Percentiles rank a stretch among this genome's conserved stretches.
Conservation (phyloP, 2,888 invertebrate genomes). For the Lumbricus terrestris region DNA sequence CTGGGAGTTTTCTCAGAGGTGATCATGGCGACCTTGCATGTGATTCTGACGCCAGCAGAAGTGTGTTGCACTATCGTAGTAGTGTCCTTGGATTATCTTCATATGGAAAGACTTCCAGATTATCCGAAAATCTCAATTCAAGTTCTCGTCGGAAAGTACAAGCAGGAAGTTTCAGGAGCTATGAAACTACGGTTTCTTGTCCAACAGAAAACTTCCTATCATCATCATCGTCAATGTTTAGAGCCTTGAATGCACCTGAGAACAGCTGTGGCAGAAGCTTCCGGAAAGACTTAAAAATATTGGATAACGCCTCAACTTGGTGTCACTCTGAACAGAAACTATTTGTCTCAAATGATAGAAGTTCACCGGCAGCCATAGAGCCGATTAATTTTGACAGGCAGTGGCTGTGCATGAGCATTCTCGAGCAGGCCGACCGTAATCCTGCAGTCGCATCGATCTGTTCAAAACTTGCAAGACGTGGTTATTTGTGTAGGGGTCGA, state of each 20-base stretch:
- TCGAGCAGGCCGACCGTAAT: background rate
- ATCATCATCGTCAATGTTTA: background rate
- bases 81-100: background rate
- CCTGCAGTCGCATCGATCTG: background rate
- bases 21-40: background rate
- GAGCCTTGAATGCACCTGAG: background rate
- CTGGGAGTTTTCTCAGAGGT: background rate
- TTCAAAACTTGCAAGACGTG: background rate
- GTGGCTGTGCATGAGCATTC: background rate
- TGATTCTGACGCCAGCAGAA: background rate
- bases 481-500: background rate
- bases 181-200: background rate
- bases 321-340: background rate
- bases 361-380: background rate
- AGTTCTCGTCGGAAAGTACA: background rate
- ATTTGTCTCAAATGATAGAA: background rate
- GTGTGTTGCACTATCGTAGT: background rate
- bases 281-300: background rate
- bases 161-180: background rate
- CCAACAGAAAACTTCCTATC: conserved; percentile 13
- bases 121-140: background rate
- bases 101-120: background rate
- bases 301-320: background rate
- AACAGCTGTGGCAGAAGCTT: background rate
- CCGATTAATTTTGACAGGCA: background rate